Base-by-base conservation (phyloP, 1,140 invertebrate species). In the Brachionus angularis region DNA sequence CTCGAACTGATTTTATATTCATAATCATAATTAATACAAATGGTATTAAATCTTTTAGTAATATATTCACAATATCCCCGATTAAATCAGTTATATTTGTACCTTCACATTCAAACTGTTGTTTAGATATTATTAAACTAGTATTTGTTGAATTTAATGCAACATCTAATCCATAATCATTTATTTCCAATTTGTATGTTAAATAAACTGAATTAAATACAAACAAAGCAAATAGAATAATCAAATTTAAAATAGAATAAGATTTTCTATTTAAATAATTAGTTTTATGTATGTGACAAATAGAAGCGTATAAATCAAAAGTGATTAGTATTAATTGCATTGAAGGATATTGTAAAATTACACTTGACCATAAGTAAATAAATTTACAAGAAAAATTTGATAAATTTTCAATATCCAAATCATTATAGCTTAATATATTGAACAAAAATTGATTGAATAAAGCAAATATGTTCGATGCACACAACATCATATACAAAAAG, bases 1-100 rank as follows among this genome's bases (percentile, higher is more conserved):
- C n/a, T n/a, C n/a, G n/a, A n/a, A n/a, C n/a, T n/a, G n/a, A n/a
- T 55, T 14, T 21, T 16, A 33, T 33, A 18, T 55, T 55, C 14
- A 55, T 18, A 7, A 55, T 18, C 31, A 55, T 33, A 16, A 55
- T 55, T 3, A 34, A 10, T 1, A 18, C 34, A 55, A 55, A 55
- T 55, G 52, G 52, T 8, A 55, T 10, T 34, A 55, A 5, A 34
- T 36, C 52, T 55, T 31, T 55, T 16, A 55, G 33, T 14, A 55
- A 10, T 33, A 55, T 34, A 33, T 18, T 34, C 0, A 55, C 29
- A 21, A 3, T 18, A 55, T 55, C 52, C 5, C 27, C 52, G 2
- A 55, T 33, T 55, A 55, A 55, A 34, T 55, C 52, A 29, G 52
- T 55, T 34, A 55, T 34, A 16, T 55, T 16, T 7, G 52, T 55